Evolutionary conservation across 2,888 invertebrate genomes (phyloP).

Genomic region (Antheraea yamamai): DNA sequence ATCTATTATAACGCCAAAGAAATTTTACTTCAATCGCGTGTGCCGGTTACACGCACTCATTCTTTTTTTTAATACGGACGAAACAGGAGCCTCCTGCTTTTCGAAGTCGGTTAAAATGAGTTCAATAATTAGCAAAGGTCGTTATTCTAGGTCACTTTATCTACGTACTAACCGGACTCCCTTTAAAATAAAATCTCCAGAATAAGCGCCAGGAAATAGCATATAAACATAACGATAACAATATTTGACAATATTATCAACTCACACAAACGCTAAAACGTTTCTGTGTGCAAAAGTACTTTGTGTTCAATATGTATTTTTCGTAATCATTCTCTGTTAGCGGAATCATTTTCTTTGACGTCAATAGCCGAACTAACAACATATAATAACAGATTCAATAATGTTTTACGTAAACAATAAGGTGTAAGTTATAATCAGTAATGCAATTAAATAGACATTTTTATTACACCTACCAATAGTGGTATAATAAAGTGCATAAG

Average conservation of each 20-base stretch:
- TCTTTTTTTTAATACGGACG: no score
- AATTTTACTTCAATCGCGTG: no score
- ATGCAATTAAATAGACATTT: not conserved
- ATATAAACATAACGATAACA: constrained; percentile 38
- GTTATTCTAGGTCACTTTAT: constrained; percentile 44
- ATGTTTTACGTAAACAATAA: constrained; percentile 18
- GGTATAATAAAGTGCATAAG: not conserved
- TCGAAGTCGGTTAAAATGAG: constrained; percentile 53
- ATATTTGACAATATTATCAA: constrained; percentile 43
- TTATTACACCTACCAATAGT: not conserved
- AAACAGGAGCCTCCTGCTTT: no score
- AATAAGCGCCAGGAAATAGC: constrained; percentile 38
- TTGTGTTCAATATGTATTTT: constrained; percentile 38
- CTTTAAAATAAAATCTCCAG: constrained; percentile 39
- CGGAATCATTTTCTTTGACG: constrained; percentile 42
- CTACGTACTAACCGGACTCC: constrained; percentile 53
- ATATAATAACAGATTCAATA: constrained; percentile 16
- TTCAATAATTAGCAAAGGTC: constrained; percentile 62
- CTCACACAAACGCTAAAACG: constrained; percentile 53
- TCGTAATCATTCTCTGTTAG: constrained; percentile 40
- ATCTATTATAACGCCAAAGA: no score
- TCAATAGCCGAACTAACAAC: constrained; percentile 35
- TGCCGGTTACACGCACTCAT: no score
- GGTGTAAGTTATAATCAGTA: constrained; percentile 5
- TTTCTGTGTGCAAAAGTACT: constrained; percentile 52